Base-by-base conservation (phyloP, 2,113 vertebrate species). In the Dipodomys spectabilis region DNA sequence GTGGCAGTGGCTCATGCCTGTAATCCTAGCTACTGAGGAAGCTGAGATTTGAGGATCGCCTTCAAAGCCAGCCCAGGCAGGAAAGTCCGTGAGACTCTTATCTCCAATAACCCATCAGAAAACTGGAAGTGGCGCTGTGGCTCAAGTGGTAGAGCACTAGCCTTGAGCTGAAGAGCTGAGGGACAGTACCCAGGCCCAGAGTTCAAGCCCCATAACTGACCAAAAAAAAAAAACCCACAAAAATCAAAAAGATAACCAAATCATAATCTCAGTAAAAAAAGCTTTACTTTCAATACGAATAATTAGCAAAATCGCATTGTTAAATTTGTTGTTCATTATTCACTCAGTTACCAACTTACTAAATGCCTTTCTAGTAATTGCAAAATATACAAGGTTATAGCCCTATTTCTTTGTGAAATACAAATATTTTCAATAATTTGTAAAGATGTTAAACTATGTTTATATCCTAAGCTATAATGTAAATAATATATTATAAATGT, bases 271-370 rank as follows among this genome's bases (percentile, higher is more conserved):
- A 78, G 15, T 10, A 6, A 30, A 30, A 62, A 83, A 12, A 78
- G 85, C 90, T 95, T 93, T 82, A 71, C 35, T 74, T 82, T 32
- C 27, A 22, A 77, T 30, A 30, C 85, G 32, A 85, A 77, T 67
- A 74, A 67, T 30, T 81, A 25, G 4, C 44, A 91, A 80, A 84
- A 71, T 89, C 75, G 23, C 12, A 62, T 12, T 67, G 22, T 82
- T 89, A 80, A 90, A 77, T 73, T 94, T 22, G 84, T 23, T 93
- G 13, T 78, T 95, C n/a, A 30, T 72, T 91, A 81, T 71, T 88
- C 69, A 79, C 82, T 71, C 25, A 94, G 11, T 83, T 23, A 88
- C 91, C 39, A 89, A 71, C 81, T 91, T 80, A 88, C 74, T 94
- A 85, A 95, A 91, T 90, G 25, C 22, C 10, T 49, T 77, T 25